Percentiles rank a stretch among this genome's conserved stretches.
Conservation (phyloP, 2,797 vertebrate genomes). For the Argentina silus region DNA sequence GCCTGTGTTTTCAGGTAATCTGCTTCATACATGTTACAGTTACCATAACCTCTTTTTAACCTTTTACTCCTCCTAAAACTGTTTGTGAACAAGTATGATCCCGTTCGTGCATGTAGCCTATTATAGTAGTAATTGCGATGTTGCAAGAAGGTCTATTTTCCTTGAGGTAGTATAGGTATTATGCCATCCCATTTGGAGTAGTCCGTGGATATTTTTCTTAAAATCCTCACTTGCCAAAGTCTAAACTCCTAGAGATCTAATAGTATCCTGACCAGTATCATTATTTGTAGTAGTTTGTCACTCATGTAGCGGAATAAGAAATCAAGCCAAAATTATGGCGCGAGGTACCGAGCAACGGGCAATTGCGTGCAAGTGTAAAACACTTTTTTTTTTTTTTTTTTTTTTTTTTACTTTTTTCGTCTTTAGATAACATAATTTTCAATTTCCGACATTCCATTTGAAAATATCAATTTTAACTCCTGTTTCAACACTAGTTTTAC, state of each 20-base stretch:
- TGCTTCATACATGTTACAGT: constrained; percentile 27
- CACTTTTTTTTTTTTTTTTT: too few species aligned
- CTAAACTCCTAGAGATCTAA: background rate
- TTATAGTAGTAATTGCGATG: constrained; percentile 10
- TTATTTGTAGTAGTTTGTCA: background rate
- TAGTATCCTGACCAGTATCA: background rate
- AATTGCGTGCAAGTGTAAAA: background rate
- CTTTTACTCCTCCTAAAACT: constrained; percentile 44
- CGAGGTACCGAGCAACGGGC: background rate
- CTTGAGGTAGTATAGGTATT: background rate
- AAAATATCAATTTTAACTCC: too few species aligned
- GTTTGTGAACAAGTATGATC: constrained; percentile 17
- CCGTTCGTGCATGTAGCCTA: constrained; percentile 44
- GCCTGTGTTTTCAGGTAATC: constrained; percentile 73
- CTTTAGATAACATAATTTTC: too few species aligned
- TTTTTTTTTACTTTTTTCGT: too few species aligned
- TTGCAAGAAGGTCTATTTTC: background rate
- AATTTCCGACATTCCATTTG: too few species aligned
- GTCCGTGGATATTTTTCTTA: background rate
- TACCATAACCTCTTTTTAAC: constrained; percentile 53
- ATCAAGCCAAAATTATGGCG: background rate
- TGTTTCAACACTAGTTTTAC: too few species aligned
- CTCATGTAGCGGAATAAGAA: background rate
- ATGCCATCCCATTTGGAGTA: background rate
- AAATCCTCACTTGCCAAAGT: background rate